Base-by-base conservation (phyloP, 2,113 vertebrate genomes). In the Cepphus grylle region DNA sequence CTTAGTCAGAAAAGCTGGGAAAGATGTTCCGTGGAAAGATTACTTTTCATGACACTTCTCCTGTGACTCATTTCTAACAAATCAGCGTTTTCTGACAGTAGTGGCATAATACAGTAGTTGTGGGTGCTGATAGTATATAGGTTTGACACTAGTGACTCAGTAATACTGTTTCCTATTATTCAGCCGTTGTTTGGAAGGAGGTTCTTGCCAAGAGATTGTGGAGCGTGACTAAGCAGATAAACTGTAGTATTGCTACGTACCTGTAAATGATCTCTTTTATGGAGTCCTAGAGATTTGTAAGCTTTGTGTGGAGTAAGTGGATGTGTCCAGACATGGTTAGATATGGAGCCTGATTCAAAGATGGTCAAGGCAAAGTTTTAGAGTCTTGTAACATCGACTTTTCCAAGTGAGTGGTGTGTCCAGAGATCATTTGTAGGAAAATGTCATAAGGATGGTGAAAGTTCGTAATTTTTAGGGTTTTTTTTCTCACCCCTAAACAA, bases 291-390 rank as follows among this genome's bases (percentile, higher is more conserved):
- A 13, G 79, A 14, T 83, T 1, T 74, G 45, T 62, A 29, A 88
- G 8, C 16, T 90, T n/a, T 67, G 27, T 55, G n/a, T 74, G 79
- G 50, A 65, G 8, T 21, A 45, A n/a, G 16, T 26, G 49, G 19
- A 13, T 55, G 58, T 82, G 62, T 58, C 73, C 16, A 8, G 34
- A 9, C 0, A 0, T 13, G 63, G 12, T 55, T 43, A 2, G 40
- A 19, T 62, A 3, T 0, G 0, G 56, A 88, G 38, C 43, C 18
- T 0, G 1, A 18, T 36, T 79, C 30, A n/a, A 25, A 36, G 21
- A 9, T 22, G 63, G 45, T 5, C 13, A 15, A 15, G 21, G 38
- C 65, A 15, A 61, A 42, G 43, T 42, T 62, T 62, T 40, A 49
- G 82, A 55, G 3, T 42, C 15, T 36, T 73, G 13, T 55, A 90